Evolutionary conservation across 2,888 invertebrate genomes (phyloP), one percentile per base, ranked within the genome.

Genomic region (Tortricodes alternella): DNA sequence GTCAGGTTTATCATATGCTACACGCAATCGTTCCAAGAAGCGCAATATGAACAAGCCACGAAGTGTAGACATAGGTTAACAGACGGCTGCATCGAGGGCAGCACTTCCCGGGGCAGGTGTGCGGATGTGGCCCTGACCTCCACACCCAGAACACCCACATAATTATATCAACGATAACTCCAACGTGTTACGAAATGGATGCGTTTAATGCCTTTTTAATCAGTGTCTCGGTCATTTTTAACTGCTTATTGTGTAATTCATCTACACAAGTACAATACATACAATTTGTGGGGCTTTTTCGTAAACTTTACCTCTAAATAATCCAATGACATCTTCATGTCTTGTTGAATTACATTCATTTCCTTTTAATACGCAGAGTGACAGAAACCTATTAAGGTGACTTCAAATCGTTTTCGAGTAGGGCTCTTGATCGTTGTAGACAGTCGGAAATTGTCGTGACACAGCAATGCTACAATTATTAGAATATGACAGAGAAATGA

Each of bases 81-180:
- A 53, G 49, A 46, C 58, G 57, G 48, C 58, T 58, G 64, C 71
- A 79, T 71, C 72, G 78, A 76, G 87, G 83, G 73, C 86, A 70
- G 73, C 70, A 80, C 78, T 85, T 87, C 85, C 86, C 81, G 78
- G 61, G 75, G 75, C 70, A 49, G 44, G 49, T 50, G 49, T 65
- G 60, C 76, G 80, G 79, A 80, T 74, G 72, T 78, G 71, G 65
- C 66, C 64, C 68, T 63, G 68, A 67, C 73, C 72, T 73, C 68
- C 53, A 66, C n/a, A n/a, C n/a, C 57, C 56, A 21, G 11, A 27
- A 48, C 44, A 41, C 55, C 41, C 37, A 37, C 21, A 24, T 55
- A 48, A 37, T 41, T 41, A 55, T 32, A 21, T 43, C 35, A 48
- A 46, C 18, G 27, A 29, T 43, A 43, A 49, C 24, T 15, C 34